These are phyloP conservation scores for Petaurus breviceps DNA, from an alignment of 2,113 vertebrate species.

Conservation along the genomic window DNA sequence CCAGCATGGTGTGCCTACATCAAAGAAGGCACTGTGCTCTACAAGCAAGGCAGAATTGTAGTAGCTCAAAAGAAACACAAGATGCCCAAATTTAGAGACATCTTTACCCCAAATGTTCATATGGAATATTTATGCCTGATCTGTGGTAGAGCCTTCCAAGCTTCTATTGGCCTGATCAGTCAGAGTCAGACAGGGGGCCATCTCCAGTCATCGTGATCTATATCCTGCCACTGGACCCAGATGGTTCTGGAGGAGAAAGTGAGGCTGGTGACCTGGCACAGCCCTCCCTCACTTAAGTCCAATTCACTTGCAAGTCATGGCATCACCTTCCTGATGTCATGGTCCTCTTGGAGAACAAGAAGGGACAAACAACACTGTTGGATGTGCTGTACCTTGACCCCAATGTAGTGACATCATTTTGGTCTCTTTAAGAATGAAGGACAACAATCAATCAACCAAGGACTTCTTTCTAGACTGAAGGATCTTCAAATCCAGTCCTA, in stretches of 20 bases:
- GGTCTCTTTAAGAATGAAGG: background rate
- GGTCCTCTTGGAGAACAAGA: too few species aligned
- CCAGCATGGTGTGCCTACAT: too few species aligned
- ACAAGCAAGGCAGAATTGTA: background rate
- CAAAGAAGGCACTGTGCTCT: too few species aligned
- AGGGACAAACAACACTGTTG: too few species aligned
- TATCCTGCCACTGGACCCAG: too few species aligned
- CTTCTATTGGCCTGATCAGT: background rate
- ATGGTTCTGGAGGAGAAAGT: too few species aligned
- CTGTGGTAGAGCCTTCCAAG: background rate
- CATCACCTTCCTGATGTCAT: too few species aligned
- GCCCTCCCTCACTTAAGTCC: too few species aligned
- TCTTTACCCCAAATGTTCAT: background rate
- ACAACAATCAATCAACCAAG: background rate
- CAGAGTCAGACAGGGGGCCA: background rate
- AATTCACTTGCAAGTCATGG: too few species aligned
- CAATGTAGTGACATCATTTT: background rate
- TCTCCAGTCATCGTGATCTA: too few species aligned
- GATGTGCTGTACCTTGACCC: background rate
- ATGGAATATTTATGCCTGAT: background rate
- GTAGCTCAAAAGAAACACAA: background rate
- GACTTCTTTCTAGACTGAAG: background rate
- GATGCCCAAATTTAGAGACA: background rate
- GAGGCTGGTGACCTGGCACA: too few species aligned
- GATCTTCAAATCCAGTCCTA: background rate